Percentiles rank a stretch among this genome's conserved stretches.
phyloP scores from a whole-genome alignment of 2,113 vertebrate genomes.

The Corythornis madagascariensis region DNA sequence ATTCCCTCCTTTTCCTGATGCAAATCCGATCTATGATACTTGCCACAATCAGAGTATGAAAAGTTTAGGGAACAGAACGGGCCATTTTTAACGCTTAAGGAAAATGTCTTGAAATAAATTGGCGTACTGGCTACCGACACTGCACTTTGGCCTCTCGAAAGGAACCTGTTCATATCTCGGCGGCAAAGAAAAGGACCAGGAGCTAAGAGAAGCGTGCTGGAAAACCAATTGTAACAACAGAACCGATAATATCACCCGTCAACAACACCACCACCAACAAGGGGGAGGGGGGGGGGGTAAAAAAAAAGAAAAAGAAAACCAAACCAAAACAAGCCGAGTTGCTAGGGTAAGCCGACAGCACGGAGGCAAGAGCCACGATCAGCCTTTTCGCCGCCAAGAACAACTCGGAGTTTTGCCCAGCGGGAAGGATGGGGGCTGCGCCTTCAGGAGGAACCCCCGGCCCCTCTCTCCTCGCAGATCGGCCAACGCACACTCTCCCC shows the following conservation, averaged over 20 bases:
- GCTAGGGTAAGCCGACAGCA: not conserved
- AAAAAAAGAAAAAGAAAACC: not conserved
- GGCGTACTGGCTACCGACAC: not conserved
- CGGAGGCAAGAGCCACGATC: not conserved
- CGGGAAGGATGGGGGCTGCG: not conserved
- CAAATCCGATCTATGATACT: constrained; percentile 53
- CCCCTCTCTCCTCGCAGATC: not conserved
- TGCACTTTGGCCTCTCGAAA: not conserved
- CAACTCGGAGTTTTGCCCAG: constrained; percentile 33
- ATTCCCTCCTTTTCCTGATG: not conserved
- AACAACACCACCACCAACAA: not conserved
- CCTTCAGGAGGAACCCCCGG: not conserved
- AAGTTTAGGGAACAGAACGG: not conserved
- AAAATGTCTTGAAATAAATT: not conserved
- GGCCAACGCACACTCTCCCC: not conserved
- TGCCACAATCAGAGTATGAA: not conserved
- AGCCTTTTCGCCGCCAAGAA: not conserved
- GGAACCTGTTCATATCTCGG: not conserved
- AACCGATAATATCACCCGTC: not conserved
- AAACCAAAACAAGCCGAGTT: not conserved
- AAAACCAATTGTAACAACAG: not conserved
- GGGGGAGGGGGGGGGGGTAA: too few relatives aligned
- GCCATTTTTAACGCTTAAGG: not conserved
- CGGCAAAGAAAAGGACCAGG: not conserved
- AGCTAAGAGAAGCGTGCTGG: not conserved